A percentile compares a stretch with the other conserved stretches of the same genome.
phyloP scores from a whole-genome alignment of 2,797 vertebrate genomes.

The Lithobates pipiens region DNA sequence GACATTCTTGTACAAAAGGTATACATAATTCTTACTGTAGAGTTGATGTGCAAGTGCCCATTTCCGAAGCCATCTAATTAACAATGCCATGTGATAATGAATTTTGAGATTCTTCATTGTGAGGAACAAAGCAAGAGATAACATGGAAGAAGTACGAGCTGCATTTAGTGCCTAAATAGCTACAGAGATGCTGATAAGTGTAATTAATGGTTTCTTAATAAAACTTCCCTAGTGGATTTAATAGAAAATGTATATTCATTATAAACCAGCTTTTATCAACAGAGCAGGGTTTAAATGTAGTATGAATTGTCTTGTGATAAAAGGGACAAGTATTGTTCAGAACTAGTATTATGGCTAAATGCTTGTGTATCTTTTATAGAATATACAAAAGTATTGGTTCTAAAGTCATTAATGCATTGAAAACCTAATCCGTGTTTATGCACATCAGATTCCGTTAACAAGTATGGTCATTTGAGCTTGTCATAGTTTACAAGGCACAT shows the following conservation, averaged over 20 bases:
- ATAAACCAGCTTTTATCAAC: slow-evolving; percentile 47
- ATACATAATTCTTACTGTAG: slow-evolving; percentile 40
- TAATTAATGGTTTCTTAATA: slow-evolving; percentile 55
- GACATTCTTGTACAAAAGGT: background rate
- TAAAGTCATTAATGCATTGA: no score
- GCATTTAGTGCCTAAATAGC: slow-evolving; percentile 64
- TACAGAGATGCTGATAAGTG: slow-evolving; percentile 57
- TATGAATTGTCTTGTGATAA: background rate
- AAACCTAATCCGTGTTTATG: no score
- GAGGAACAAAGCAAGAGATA: slow-evolving; percentile 55
- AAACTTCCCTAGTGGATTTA: slow-evolving; percentile 53
- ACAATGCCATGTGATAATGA: slow-evolving; percentile 59
- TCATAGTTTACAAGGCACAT: no score
- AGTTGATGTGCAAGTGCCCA: slow-evolving; percentile 16
- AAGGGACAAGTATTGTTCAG: no score
- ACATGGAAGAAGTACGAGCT: slow-evolving; percentile 60
- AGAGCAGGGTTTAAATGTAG: slow-evolving; percentile 13
- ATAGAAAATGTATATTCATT: slow-evolving; percentile 16
- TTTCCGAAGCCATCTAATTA: slow-evolving; percentile 51
- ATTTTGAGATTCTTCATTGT: slow-evolving; percentile 58
- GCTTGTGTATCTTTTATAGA: no score
- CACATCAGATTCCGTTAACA: no score
- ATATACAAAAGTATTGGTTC: no score
- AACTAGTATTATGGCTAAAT: no score
- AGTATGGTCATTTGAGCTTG: no score